Percentiles rank a stretch among this genome's conserved stretches.
phyloP scores from a whole-genome alignment of 2,888 invertebrate genomes.

The Branchellion lobata region DNA sequence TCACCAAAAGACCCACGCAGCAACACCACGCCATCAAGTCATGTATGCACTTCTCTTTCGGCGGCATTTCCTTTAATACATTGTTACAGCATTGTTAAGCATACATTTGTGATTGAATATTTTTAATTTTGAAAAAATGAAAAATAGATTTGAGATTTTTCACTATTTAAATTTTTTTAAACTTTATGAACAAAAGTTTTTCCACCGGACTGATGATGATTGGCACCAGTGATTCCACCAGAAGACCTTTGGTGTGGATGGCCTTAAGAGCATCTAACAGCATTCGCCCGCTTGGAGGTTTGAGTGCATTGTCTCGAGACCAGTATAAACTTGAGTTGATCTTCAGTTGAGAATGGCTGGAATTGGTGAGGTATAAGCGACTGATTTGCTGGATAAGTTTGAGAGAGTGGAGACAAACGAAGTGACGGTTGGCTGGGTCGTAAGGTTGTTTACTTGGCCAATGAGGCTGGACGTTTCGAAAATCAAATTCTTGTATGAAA shows the following conservation, averaged over 20 bases:
- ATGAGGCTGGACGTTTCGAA: background rate
- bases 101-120: too few species aligned
- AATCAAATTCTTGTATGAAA: conserved; percentile 17
- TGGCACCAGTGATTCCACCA: conserved; percentile 16
- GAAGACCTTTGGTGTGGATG: background rate
- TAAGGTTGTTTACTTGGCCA: background rate
- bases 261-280: background rate
- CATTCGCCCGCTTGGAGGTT: background rate
- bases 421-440: background rate
- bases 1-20: background rate
- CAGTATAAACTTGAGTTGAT: conserved; percentile 24
- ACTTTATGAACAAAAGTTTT: background rate
- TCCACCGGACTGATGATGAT: background rate
- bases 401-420: background rate
- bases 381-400: conserved; percentile 9
- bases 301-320: background rate
- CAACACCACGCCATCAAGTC: background rate
- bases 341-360: background rate
- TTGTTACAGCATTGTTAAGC: background rate
- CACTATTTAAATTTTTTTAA: background rate
- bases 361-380: background rate
- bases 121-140: too few species aligned
- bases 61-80: background rate
- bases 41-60: background rate
- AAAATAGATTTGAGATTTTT: background rate